phyloP scores from a whole-genome alignment of 2,797 vertebrate species.

The Pteropus rufus region DNA sequence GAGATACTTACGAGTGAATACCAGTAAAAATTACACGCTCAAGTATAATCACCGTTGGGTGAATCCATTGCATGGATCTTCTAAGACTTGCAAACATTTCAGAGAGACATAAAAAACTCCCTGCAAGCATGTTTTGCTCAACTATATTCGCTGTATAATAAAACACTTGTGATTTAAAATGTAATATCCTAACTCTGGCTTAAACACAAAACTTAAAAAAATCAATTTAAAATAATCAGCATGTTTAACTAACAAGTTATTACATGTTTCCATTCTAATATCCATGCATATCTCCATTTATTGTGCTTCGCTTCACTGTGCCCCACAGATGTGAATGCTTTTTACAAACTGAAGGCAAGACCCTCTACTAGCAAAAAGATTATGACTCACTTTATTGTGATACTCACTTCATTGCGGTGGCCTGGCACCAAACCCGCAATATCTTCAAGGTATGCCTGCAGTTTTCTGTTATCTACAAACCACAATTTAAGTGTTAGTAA shows the following conservation, averaged over 20 bases:
- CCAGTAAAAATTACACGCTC: not conserved
- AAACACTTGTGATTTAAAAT: conserved; percentile 60
- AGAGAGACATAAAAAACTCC: conserved; percentile 24
- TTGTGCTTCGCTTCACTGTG: rapidly evolving
- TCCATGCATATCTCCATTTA: not conserved
- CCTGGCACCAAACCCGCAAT: not conserved
- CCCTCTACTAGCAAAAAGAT: not conserved
- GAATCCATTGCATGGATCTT: not conserved
- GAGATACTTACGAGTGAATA: not conserved
- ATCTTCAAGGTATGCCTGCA: not conserved
- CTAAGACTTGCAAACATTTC: conserved; percentile 38
- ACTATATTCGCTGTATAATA: conserved; percentile 40
- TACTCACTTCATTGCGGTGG: not conserved
- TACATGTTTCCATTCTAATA: not conserved
- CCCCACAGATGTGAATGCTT: not conserved
- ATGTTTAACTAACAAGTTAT: conserved; percentile 42
- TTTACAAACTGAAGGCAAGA: not conserved
- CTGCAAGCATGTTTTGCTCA: conserved; percentile 23
- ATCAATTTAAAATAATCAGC: conserved; percentile 50
- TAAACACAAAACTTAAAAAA: conserved; percentile 53
- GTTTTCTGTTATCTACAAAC: conserved; percentile 15
- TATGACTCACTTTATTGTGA: not conserved
- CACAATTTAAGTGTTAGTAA: conserved; percentile 28
- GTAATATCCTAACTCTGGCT: conserved; percentile 48
- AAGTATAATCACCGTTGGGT: not conserved